Conservation (phyloP, 2,888 invertebrate genomes). For the Pomacea canaliculata region DNA sequence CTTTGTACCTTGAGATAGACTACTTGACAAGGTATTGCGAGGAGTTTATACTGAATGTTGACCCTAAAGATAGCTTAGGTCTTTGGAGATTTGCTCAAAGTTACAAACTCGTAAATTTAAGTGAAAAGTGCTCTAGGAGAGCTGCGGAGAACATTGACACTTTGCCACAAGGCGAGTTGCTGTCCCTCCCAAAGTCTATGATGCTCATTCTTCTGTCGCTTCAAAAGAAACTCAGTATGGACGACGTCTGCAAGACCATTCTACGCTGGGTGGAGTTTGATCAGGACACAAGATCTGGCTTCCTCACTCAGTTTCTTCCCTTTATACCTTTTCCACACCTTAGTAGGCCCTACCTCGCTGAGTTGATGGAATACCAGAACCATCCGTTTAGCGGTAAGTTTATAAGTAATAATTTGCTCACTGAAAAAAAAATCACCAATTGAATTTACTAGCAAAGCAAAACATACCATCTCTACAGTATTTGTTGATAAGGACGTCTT, state of each 20-base stretch:
- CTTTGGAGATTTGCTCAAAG: no score
- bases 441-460: no score
- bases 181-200: constrained; percentile 13
- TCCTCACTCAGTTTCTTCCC: constrained; percentile 16
- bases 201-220: constrained; percentile 1
- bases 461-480: no score
- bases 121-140: background rate
- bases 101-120: background rate
- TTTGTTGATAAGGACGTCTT: no score
- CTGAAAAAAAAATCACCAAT: no score
- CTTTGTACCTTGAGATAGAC: no score
- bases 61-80: no score
- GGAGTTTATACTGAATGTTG: no score
- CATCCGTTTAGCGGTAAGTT: constrained; percentile 4
- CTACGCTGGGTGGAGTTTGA: constrained; percentile 23
- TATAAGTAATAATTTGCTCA: background rate
- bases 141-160: background rate
- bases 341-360: constrained; percentile 12
- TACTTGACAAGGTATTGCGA: no score
- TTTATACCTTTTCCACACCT: constrained; percentile 25
- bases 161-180: constrained; percentile 6
- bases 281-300: background rate
- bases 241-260: constrained; percentile 10
- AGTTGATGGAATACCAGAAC: constrained; percentile 5
- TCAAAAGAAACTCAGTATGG: constrained; percentile 14